Evolutionary conservation across 2,797 vertebrate species (phyloP).

Genomic region (Poeciliopsis gracilis): DNA sequence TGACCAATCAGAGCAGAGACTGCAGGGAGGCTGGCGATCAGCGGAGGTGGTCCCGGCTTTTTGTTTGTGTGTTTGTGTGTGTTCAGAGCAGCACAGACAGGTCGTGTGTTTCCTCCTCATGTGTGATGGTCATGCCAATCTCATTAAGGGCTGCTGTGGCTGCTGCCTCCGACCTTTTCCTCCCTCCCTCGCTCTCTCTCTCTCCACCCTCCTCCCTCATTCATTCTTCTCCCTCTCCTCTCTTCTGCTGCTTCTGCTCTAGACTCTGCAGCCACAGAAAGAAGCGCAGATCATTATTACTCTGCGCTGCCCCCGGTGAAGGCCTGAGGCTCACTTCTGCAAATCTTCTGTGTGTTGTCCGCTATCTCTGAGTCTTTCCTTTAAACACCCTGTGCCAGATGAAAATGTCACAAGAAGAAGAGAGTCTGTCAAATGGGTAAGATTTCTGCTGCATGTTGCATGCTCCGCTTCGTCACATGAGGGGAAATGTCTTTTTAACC

Average conservation of each 20-base stretch:
- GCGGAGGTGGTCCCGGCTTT: conserved; percentile 58
- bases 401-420: conserved; percentile 84
- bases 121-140: conserved; percentile 83
- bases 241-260: conserved; percentile 55
- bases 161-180: conserved; percentile 53
- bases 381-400: conserved; percentile 65
- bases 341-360: conserved; percentile 24
- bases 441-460: conserved; percentile 48
- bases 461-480: conserved; percentile 5
- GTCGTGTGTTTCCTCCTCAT: conserved; percentile 65
- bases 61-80: conserved; percentile 34
- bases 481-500: conserved; percentile 13
- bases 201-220: conserved; percentile 8
- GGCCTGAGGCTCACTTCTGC: conserved; percentile 58
- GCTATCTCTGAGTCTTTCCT: conserved; percentile 21
- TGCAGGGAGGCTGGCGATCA: conserved; percentile 63
- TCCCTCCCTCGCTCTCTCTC: conserved; percentile 11
- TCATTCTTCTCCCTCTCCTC: conserved; percentile 24
- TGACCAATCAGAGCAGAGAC: conserved; percentile 68
- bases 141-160: conserved; percentile 79
- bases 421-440: conserved; percentile 81
- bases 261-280: conserved; percentile 54
- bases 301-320: conserved; percentile 54
- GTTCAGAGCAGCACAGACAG: conserved; percentile 34
- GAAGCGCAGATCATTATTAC: conserved; percentile 48